These are phyloP conservation scores for Plemyria rubiginata DNA, from an alignment of 2,888 invertebrate genomes.

Conservation along the genomic window DNA sequence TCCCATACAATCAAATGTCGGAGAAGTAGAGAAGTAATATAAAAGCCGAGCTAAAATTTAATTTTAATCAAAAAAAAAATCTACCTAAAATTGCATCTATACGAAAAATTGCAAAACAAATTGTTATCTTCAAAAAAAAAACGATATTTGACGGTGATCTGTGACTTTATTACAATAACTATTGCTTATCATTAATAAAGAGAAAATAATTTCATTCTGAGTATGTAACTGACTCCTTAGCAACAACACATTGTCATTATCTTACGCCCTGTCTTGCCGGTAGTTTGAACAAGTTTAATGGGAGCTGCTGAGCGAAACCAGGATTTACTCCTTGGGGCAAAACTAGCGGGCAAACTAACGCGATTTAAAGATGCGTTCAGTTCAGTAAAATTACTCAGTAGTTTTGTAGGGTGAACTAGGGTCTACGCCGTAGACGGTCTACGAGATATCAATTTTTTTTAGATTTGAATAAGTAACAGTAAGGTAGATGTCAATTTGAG, in stretches of 20 bases:
- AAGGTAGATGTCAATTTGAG: neutral
- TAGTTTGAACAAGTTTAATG: slow-evolving; percentile 35
- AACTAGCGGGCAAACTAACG: neutral
- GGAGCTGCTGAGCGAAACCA: slow-evolving; percentile 6
- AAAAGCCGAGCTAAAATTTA: too few species aligned
- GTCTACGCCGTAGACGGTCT: slow-evolving; percentile 17
- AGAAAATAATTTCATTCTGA: slow-evolving; percentile 7
- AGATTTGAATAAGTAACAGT: neutral
- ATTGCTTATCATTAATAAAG: neutral
- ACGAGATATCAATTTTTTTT: neutral
- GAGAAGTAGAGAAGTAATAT: too few species aligned
- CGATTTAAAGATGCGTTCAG: neutral
- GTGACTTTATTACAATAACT: neutral
- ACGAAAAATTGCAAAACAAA: too few species aligned
- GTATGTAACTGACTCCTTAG: neutral
- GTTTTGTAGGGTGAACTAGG: neutral
- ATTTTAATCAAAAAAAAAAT: too few species aligned
- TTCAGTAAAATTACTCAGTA: neutral
- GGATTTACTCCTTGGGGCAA: slow-evolving; percentile 4
- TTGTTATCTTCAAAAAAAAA: too few species aligned
- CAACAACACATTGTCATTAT: slow-evolving; percentile 24
- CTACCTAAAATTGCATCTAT: too few species aligned
- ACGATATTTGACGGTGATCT: too few species aligned
- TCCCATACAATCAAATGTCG: too few species aligned
- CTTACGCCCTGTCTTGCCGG: slow-evolving; percentile 21